Conservation (phyloP, 2,888 invertebrate genomes). For the Patella ulyssiponensis region DNA sequence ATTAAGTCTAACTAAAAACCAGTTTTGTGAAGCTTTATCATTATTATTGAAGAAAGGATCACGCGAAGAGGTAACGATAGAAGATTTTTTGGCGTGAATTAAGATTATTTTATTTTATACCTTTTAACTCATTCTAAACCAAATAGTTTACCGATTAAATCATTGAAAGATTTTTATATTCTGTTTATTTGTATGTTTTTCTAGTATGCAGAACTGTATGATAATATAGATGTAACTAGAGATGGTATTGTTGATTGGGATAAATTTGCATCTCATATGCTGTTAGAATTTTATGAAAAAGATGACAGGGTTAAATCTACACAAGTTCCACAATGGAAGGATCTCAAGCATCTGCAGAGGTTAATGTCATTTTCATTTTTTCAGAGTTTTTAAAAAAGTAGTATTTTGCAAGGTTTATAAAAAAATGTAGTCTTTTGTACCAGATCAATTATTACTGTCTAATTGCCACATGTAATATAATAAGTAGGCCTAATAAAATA, state of each 20-base stretch:
- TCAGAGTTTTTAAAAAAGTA: neutral
- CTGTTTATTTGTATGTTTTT: conserved; percentile 13
- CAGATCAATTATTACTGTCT: too few relatives aligned
- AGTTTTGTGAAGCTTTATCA: conserved; percentile 69
- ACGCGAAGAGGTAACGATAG: conserved; percentile 61
- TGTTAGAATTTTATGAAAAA: conserved; percentile 71
- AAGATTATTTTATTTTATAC: neutral
- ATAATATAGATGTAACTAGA: conserved; percentile 71
- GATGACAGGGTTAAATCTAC: conserved; percentile 71
- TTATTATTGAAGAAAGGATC: conserved; percentile 68
- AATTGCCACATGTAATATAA: too few relatives aligned
- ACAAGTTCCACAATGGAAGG: conserved; percentile 72
- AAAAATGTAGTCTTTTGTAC: neutral
- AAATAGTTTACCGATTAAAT: neutral
- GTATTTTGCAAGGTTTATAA: neutral
- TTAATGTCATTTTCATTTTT: conserved; percentile 32
- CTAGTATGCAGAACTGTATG: conserved; percentile 71
- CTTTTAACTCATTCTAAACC: neutral
- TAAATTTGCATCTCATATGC: conserved; percentile 71
- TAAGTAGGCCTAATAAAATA: too few relatives aligned
- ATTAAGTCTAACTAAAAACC: conserved; percentile 65
- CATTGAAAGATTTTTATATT: neutral
- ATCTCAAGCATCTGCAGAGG: conserved; percentile 67
- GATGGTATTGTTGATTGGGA: conserved; percentile 72
- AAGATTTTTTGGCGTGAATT: neutral